Conservation (phyloP, 2,888 invertebrate genomes). For the Mongoloraphidia duomilia region DNA sequence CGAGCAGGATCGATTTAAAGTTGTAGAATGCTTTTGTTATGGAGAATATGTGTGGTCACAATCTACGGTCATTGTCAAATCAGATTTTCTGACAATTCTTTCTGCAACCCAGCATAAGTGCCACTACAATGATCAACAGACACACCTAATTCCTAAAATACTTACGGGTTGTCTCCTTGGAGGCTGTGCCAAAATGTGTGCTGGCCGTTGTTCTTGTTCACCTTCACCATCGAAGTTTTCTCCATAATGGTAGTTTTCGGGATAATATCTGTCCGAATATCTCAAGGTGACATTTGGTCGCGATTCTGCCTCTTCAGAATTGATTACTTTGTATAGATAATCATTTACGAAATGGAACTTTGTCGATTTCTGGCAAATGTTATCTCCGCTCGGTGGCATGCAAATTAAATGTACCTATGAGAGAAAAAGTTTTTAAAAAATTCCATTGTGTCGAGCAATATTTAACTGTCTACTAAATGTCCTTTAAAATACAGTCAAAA, state of each 20-base stretch:
- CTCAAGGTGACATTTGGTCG: conserved; percentile 64
- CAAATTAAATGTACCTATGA: conserved; percentile 79
- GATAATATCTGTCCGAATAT: conserved; percentile 75
- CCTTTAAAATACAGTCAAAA: background rate
- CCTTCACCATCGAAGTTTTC: conserved; percentile 38
- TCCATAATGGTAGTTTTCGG: conserved; percentile 57
- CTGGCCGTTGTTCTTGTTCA: conserved; percentile 24
- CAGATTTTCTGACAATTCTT: too few species aligned
- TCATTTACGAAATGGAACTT: conserved; percentile 88
- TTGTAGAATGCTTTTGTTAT: too few species aligned
- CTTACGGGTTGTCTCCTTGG: conserved; percentile 25
- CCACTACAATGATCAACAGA: too few species aligned
- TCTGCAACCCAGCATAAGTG: too few species aligned
- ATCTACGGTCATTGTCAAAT: too few species aligned
- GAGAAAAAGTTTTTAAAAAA: conserved; percentile 18
- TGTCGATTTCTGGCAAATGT: conserved; percentile 76
- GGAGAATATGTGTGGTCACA: too few species aligned
- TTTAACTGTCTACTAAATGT: background rate
- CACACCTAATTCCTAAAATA: background rate
- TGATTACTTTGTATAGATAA: conserved; percentile 77
- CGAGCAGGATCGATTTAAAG: too few species aligned
- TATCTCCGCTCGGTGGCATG: conserved; percentile 81
- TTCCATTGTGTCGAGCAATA: conserved; percentile 11
- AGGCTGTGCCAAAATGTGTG: conserved; percentile 20
- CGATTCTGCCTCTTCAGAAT: conserved; percentile 64